Base-by-base conservation (phyloP, 2,888 invertebrate species). In the Ephialtes manifestator region DNA sequence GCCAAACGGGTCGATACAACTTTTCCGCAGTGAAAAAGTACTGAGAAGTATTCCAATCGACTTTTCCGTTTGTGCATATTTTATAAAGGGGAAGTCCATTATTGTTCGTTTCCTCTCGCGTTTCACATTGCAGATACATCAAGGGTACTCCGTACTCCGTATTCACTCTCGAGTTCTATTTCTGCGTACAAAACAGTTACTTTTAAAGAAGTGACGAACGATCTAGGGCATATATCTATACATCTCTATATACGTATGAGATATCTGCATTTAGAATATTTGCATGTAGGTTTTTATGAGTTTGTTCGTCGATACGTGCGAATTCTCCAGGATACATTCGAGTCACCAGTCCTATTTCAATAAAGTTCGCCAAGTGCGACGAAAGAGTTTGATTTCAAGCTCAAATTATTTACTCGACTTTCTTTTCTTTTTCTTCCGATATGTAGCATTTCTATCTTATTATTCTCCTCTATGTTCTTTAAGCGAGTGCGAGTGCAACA, bases 51-150 rank as follows among this genome's bases (percentile, higher is more conserved):
- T 76, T 60, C 39, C 84, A 76, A 76, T 84, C 76, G 71, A 72
- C 65, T 80, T 46, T 71, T 43, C 39, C 75, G 70, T 84, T 76
- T 81, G 80, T 65, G 76, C 71, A 81, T 84, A 81, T 65, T 65
- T 71, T 58, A 71, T 77, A 76, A 79, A 79, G 70, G 74, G 51
- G 39, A 70, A 79, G 79, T 79, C 70, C 60, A 63, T 79, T 75
- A 70, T 63, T 58, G 78, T 60, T 74, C 18, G 31, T 74, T 83
- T 75, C 46, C 55, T 58, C 55, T 58, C 28, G 7, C 55, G 55
- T 58, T 55, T 24, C 55, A 28, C 55, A 28, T 28, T 58, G 13
- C 28, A 58, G 55, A 58, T 24, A 24, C 55, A 24, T 24, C 55
- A 24, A 28, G 55, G 63, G n/a, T 63, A 63, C n/a, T 18, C 63